Evolutionary conservation across 2,113 vertebrate genomes (phyloP).

Genomic region (Nothobranchius kuhntae): DNA sequence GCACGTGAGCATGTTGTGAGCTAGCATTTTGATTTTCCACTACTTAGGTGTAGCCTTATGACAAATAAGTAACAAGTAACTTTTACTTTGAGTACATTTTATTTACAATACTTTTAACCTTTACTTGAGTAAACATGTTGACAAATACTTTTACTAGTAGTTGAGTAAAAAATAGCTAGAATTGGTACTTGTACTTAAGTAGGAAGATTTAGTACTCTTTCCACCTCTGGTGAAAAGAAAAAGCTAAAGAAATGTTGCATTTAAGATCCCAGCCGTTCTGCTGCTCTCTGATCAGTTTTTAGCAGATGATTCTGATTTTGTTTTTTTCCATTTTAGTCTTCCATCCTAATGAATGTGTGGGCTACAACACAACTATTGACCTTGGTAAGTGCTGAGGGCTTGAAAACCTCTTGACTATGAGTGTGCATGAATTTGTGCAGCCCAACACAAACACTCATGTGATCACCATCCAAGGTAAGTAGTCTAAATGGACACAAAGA

Average conservation of each 20-base stretch:
- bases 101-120: too few relatives aligned
- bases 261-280: constrained; percentile 22
- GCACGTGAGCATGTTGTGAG: too few relatives aligned
- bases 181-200: too few relatives aligned
- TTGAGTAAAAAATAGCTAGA: too few relatives aligned
- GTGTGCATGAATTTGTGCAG: constrained; percentile 10
- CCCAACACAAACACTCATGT: constrained; percentile 19
- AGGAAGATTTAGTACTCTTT: too few relatives aligned
- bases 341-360: constrained; percentile 32
- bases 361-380: constrained; percentile 32
- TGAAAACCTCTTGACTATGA: constrained; percentile 27
- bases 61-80: too few relatives aligned
- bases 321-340: constrained; percentile 6
- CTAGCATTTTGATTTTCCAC: too few relatives aligned
- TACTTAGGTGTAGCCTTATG: too few relatives aligned
- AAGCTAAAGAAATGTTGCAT: constrained; percentile 28
- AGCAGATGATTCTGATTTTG: constrained; percentile 4
- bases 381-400: constrained; percentile 33
- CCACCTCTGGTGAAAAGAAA: constrained; percentile 7
- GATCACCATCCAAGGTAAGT: constrained; percentile 4
- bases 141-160: too few relatives aligned
- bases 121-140: too few relatives aligned
- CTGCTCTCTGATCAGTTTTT: constrained; percentile 23
- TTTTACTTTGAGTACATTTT: too few relatives aligned
- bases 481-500: constrained; percentile 13